Conservation (phyloP, 2,797 vertebrate species). For the Gephyroberyx darwinii region DNA sequence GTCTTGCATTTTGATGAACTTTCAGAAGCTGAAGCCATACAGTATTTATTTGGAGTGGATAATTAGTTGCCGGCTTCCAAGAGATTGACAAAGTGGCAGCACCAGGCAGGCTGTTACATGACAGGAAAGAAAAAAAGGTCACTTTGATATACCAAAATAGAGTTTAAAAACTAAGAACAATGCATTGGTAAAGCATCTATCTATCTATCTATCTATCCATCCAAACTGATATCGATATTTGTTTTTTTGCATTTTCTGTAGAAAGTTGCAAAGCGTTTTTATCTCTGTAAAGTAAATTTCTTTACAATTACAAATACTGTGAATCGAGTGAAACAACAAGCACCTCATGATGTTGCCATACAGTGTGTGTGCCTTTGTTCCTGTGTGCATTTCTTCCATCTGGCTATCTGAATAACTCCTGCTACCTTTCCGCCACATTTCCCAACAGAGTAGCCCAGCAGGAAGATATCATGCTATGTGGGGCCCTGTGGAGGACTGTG, state of each 20-base stretch:
- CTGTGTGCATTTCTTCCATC: slow-evolving; percentile 23
- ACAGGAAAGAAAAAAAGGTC: slow-evolving; percentile 15
- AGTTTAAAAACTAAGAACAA: slow-evolving; percentile 25
- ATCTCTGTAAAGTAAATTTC: no score
- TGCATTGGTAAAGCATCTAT: neutral
- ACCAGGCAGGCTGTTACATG: slow-evolving; percentile 34
- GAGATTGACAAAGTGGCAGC: slow-evolving; percentile 37
- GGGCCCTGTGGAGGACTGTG: slow-evolving; percentile 21
- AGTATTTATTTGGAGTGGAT: slow-evolving; percentile 1
- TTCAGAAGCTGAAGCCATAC: no score
- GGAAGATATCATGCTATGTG: slow-evolving; percentile 23
- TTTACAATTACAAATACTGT: no score
- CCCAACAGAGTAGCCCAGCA: slow-evolving; percentile 28
- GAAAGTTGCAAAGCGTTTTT: neutral
- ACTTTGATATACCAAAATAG: slow-evolving; percentile 26
- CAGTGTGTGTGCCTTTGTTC: neutral
- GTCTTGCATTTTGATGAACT: neutral
- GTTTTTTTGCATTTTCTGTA: neutral
- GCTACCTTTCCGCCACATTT: slow-evolving; percentile 22
- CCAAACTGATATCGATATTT: no score
- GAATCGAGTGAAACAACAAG: neutral
- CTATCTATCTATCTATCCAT: neutral
- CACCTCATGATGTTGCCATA: neutral
- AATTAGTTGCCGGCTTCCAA: slow-evolving; percentile 43
- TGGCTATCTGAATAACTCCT: slow-evolving; percentile 24